Base-by-base conservation (phyloP, 2,888 invertebrate genomes). In the Choreutis nemorana region DNA sequence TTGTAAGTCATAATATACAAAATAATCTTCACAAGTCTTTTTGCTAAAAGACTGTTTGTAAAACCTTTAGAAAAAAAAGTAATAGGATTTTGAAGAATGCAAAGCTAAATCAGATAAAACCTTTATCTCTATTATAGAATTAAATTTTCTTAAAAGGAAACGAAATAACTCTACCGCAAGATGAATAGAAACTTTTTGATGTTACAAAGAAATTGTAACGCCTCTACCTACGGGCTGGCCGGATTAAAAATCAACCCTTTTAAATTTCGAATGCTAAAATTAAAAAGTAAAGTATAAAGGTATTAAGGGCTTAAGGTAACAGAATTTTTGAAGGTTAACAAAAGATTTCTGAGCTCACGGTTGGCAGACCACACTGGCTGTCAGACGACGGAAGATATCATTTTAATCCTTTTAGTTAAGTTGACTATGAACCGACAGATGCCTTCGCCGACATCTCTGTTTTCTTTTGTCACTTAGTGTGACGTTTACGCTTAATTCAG, bases 361-460 rank as follows among this genome's bases (percentile, higher is more conserved):
- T 72, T 48, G 51, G 61, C 38, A 53, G 78, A 73, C 75, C 78
- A 75, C 77, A 78, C 75, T 70, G 68, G 57, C 55, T 70, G 77
- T 64, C 63, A 66, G 65, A 62, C 59, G 66, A 64, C 71, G 73
- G 73, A 77, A 75, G 75, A 70, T 73, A 75, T 77, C 68, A 72
- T 77, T 77, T 72, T 77, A 77, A 78, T 78, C 78, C 78, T 73
- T 78, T 78, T 78, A 77, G 73, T 70, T 73, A 75, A 78, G 77
- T 77, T 77, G 73, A 61, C 72, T 73, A 73, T 77, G 70, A 73
- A 72, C 70, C 62, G 73, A 71, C 71, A 71, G 70, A 73, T 70
- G 68, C 68, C 55, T 63, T 53, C 51, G 46, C n/a, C 51, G 61
- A 57, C 57, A 55, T 59, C 62, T 57, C 54, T 62, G 61, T 62